phyloP scores from a whole-genome alignment of 2,797 vertebrate genomes.

The Myiotriccus ornatus region DNA sequence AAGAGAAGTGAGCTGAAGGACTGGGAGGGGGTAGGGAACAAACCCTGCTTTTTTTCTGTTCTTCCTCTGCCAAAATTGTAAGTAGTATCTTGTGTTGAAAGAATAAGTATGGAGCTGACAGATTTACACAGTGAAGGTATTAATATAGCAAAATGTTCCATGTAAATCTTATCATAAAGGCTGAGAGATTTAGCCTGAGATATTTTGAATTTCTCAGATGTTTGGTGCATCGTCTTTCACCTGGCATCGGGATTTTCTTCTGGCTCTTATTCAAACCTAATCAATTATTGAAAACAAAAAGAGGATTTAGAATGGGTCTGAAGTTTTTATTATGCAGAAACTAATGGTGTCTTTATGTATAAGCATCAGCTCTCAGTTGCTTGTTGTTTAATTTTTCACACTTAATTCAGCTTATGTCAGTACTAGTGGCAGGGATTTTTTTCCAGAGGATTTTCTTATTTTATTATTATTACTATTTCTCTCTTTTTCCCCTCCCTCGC shows the following conservation, averaged over 20 bases:
- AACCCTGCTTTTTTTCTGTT: neutral
- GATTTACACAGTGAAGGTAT: constrained; percentile 1
- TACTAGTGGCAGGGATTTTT: neutral
- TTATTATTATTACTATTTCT: constrained; percentile 15
- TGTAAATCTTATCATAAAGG: neutral
- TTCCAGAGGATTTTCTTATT: neutral
- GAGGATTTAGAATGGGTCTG: neutral
- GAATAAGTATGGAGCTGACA: neutral
- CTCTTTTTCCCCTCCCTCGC: constrained; percentile 13
- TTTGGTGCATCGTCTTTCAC: neutral
- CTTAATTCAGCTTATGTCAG: neutral
- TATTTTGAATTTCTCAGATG: neutral
- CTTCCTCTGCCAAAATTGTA: neutral
- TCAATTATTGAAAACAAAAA: neutral
- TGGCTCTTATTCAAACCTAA: neutral
- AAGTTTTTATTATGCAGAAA: neutral
- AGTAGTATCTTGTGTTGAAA: constrained; percentile 15
- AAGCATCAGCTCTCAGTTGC: neutral
- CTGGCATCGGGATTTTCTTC: neutral
- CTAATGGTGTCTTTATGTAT: neutral
- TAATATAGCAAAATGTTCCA: constrained; percentile 20
- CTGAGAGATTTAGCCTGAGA: constrained; percentile 8
- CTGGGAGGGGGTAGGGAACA: neutral
- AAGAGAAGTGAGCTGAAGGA: constrained; percentile 17
- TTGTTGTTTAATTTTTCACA: neutral